Base-by-base conservation (phyloP, 1,140 invertebrate genomes). In the Drosophila kanapiae region DNA sequence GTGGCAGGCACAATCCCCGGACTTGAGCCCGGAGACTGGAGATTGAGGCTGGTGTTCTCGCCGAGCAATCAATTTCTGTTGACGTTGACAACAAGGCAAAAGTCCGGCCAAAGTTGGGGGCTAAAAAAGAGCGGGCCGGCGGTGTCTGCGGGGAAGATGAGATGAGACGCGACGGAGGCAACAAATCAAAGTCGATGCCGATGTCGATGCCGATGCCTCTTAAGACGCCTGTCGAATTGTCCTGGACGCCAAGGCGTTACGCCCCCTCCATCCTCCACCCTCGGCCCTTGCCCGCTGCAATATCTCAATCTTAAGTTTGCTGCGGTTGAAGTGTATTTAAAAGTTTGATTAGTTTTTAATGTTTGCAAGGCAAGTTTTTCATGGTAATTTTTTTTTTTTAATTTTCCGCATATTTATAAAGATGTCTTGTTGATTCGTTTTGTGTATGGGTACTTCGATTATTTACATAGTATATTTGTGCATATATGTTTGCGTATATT, bases 291-390 rank as follows among this genome's bases (percentile, higher is more conserved):
- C 29, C 49, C 23, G 16, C 38, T 40, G 60, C 75, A 78, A 85
- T 70, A 83, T 75, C 82, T 53, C 59, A 75, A 88, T 78, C 84
- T 84, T 77, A 80, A 83, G 84, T 59, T 77, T 60, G 67, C 78
- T 84, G 82, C 71, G 84, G 85, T 78, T 88, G 85, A 88, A 90
- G 81, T 88, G 85, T 90, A 88, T 88, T 90, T 90, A 90, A 88
- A 88, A 88, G 85, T 88, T 90, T 90, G 85, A 88, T 88, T 88
- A 88, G 85, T 88, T 90, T 88, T 85, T 88, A 91, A 88, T 88
- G 85, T 90, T 88, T 87, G 80, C 59, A 29, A 60, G 54, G 69
- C 74, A 71, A 78, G 60, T 69, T 83, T 40, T 40, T 27, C 45
- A 37, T 51, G 54, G 13, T 10, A 49, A 38, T 59, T 42, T 47